Conservation (phyloP, 2,797 vertebrate genomes). For the Schizopygopsis pylzovi region DNA sequence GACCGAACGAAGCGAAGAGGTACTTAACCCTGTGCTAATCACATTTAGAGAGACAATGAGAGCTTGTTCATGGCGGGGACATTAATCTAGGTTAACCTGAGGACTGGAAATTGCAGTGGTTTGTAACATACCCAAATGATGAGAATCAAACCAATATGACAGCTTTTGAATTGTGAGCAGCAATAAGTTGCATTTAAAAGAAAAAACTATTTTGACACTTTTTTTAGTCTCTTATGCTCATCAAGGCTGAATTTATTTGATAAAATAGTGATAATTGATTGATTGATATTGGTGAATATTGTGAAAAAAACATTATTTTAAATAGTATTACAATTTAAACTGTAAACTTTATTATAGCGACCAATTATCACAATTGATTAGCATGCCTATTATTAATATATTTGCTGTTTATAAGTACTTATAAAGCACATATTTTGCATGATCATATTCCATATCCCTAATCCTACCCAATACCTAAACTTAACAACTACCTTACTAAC, state of each 20-base stretch:
- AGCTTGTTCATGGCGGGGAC: constrained; percentile 30
- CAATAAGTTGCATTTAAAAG: not conserved
- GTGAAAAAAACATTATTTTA: not conserved
- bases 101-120: constrained; percentile 14
- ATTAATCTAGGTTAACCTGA: constrained; percentile 24
- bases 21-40: constrained; percentile 54
- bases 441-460: not conserved
- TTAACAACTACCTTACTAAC: too few relatives aligned
- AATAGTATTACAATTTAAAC: not conserved
- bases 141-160: not conserved
- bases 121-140: not conserved
- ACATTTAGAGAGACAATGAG: constrained; percentile 47
- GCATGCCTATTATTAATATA: not conserved
- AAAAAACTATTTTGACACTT: not conserved
- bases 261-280: not conserved
- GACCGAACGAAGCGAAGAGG: constrained; percentile 44
- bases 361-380: not conserved
- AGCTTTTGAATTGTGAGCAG: not conserved
- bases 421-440: not conserved
- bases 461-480: too few relatives aligned
- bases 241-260: not conserved
- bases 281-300: too few relatives aligned
- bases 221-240: not conserved
- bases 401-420: too few relatives aligned
- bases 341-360: too few relatives aligned